Base-by-base conservation (phyloP, 2,113 vertebrate species). In the Ardeotis arabs region DNA sequence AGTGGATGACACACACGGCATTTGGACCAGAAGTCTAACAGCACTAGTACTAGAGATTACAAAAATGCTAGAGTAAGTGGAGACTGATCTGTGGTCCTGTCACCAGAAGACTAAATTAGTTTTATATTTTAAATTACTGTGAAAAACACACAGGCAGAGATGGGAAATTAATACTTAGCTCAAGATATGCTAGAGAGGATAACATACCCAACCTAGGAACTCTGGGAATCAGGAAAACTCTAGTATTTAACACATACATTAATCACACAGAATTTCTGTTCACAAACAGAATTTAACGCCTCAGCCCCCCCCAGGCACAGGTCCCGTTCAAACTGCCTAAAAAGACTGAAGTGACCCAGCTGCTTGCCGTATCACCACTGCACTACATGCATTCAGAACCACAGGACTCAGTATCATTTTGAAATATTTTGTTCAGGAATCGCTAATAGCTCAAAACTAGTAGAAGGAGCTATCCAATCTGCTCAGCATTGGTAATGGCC, bases 401-500 rank as follows among this genome's bases (percentile, higher is more conserved):
- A 53, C 31, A 55, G 37, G 41, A 56, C 22, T 44, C 13, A 2
- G 15, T 5, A 33, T 10, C 8, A 19, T 41, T 28, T 37, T 50
- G 13, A 88, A 94, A 5, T 33, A 64, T 4, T 83, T 73, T 2
- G 4, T 56, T 76, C n/a, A 52, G 39, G 39, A 94, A 86, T 4
- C 35, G 7, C 9, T n/a, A 17, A 66, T 28, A 70, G 41, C 50
- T 45, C 47, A 45, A n/a, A 23, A 76, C 35, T 11, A 58, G 45
- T 35, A 66, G 50, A 68, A 79, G 33, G 11, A 35, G 33, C 24
- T 37, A 50, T 56, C 29, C 13, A 33, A 50, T 21, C 55, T 56
- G n/a, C 35, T 23, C 45, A 18, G 28, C 0, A 1, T 1, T 37
- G 22, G 9, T 6, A 63, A 55, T 1, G 2, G 10, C 13, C 49